A percentile compares a stretch with the other conserved stretches of the same genome.
phyloP scores from a whole-genome alignment of 2,888 invertebrate genomes.

The Cyclophora albipunctata region DNA sequence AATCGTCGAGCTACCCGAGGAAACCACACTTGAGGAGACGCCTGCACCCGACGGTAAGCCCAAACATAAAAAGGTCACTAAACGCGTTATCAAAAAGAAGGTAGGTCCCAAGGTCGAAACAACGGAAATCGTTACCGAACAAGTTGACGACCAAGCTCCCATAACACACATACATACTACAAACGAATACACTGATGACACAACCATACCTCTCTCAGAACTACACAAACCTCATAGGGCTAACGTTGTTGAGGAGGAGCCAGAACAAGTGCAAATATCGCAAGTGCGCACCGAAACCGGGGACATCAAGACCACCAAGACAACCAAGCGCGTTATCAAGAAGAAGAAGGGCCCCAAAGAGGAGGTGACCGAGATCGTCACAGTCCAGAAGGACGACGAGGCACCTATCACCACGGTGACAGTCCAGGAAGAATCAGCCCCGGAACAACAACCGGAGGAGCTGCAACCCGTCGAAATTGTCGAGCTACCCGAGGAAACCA shows the following conservation, averaged over 20 bases:
- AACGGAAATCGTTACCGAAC: conserved; percentile 19
- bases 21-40: conserved; percentile 31
- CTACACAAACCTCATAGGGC: conserved; percentile 4
- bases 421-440: conserved; percentile 4
- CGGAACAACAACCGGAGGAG: neutral
- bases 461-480: conserved; percentile 19
- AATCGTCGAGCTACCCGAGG: conserved; percentile 39
- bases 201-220: conserved; percentile 20
- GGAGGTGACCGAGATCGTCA: conserved; percentile 21
- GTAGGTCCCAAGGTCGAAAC: conserved; percentile 37
- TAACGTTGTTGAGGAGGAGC: conserved; percentile 4
- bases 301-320: conserved; percentile 13
- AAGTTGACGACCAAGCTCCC: conserved; percentile 26
- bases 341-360: conserved; percentile 19
- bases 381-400: conserved; percentile 21
- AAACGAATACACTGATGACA: conserved; percentile 27
- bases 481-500: conserved; percentile 33
- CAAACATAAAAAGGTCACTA: conserved; percentile 34
- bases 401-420: conserved; percentile 6
- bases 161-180: conserved; percentile 45
- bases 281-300: conserved; percentile 25
- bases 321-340: conserved; percentile 26
- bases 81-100: conserved; percentile 50
- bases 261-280: conserved; percentile 3
- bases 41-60: conserved; percentile 35